Conservation (phyloP, 2,888 invertebrate genomes). For the Machimus atricapillus region DNA sequence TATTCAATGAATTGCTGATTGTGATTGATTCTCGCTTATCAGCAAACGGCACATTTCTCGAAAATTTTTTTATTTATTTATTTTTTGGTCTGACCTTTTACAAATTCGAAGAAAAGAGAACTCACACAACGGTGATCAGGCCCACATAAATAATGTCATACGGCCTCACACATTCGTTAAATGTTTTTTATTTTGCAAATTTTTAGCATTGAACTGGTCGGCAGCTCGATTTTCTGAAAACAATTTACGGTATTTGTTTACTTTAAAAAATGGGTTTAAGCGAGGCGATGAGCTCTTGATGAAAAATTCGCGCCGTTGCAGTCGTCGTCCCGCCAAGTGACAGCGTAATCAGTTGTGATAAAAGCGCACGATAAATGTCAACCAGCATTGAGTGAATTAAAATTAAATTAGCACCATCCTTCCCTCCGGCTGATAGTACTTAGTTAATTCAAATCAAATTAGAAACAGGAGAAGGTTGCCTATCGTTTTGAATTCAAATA, state of each 20-base stretch:
- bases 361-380: conserved; percentile 1
- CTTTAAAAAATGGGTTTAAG: background rate
- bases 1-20: background rate
- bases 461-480: no score
- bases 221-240: background rate
- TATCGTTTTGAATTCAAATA: background rate
- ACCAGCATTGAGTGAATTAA: background rate
- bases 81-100: background rate
- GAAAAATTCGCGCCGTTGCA: background rate
- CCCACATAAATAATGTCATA: background rate
- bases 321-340: background rate
- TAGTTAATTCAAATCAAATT: background rate
- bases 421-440: background rate
- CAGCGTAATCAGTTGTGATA: conserved; percentile 13
- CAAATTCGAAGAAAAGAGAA: background rate
- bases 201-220: background rate
- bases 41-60: background rate
- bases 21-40: background rate
- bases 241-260: background rate
- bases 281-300: background rate
- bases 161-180: background rate
- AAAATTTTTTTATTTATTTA: no score
- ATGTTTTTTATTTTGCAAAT: background rate
- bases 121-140: background rate
- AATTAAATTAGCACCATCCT: background rate